phyloP scores from a whole-genome alignment of 1,140 invertebrate genomes.

The Triops cancriformis region DNA sequence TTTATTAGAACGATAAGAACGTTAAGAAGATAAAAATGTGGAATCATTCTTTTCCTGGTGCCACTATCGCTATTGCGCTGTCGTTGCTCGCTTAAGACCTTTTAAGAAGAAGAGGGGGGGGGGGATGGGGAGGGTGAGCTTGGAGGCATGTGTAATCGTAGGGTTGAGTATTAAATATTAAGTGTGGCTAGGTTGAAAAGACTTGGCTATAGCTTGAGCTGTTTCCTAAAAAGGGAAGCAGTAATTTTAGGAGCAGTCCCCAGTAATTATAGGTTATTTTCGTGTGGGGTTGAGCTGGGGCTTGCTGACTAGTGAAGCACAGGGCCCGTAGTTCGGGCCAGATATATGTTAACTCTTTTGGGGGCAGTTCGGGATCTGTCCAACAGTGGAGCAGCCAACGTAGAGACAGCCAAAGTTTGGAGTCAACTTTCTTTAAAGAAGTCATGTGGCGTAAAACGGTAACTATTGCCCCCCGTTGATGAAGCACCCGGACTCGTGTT shows the following conservation, averaged over 20 bases:
- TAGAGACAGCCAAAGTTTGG: not conserved
- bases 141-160: not conserved
- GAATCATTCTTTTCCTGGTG: not conserved
- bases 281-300: not conserved
- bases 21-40: not conserved
- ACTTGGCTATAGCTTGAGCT: not conserved
- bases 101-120: not conserved
- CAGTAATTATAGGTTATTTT: slow-evolving; percentile 11
- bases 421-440: not conserved
- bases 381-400: too few relatives aligned
- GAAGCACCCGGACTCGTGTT: slow-evolving; percentile 6
- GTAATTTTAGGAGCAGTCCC: slow-evolving; percentile 13
- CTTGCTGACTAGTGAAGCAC: not conserved
- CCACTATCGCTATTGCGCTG: too few relatives aligned
- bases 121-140: not conserved
- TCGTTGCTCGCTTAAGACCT: too few relatives aligned
- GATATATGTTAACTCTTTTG: not conserved
- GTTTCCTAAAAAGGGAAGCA: not conserved
- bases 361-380: too few relatives aligned
- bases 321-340: too few relatives aligned
- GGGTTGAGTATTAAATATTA: not conserved
- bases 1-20: not conserved
- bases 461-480: not conserved
- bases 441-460: not conserved
- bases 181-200: not conserved